Conservation (phyloP, 2,888 invertebrate species). For the Synanthedon formicaeformis region DNA sequence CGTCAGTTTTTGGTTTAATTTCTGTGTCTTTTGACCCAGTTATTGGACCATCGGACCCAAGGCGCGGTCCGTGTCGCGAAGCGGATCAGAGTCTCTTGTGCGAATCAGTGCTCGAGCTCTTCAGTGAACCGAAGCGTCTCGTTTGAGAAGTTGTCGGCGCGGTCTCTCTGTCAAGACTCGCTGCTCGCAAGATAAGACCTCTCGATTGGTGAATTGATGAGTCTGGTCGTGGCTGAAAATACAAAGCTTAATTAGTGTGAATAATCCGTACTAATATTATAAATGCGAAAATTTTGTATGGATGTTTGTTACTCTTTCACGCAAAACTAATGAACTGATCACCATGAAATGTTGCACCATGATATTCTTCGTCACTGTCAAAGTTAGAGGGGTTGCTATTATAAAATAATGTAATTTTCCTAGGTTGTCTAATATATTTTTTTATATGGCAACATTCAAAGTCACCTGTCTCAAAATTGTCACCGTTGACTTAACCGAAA, state of each 20-base stretch:
- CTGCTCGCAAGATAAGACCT: constrained; percentile 57
- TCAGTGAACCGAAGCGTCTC: constrained; percentile 47
- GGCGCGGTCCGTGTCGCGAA: constrained; percentile 27
- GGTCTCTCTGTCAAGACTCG: constrained; percentile 56
- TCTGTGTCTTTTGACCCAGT: constrained; percentile 2
- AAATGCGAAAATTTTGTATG: too few relatives aligned
- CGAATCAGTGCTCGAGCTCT: constrained; percentile 52
- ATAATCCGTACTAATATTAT: too few relatives aligned
- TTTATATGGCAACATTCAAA: too few relatives aligned
- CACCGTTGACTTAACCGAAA: too few relatives aligned
- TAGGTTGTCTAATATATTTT: too few relatives aligned
- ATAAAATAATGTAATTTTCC: too few relatives aligned
- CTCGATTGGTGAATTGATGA: constrained; percentile 40
- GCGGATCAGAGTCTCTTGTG: constrained; percentile 66
- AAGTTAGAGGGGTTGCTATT: too few relatives aligned
- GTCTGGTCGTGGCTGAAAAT: constrained; percentile 32
- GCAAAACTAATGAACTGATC: too few relatives aligned
- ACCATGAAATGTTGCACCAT: too few relatives aligned
- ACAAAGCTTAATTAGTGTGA: neutral
- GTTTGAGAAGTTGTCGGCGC: constrained; percentile 23
- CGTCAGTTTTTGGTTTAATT: neutral
- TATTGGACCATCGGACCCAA: constrained; percentile 16
- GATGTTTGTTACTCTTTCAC: too few relatives aligned
- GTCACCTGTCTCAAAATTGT: too few relatives aligned
- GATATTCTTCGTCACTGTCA: too few relatives aligned